Evolutionary conservation across 2,888 invertebrate genomes (phyloP).

Genomic region (Ferrisia virgata): DNA sequence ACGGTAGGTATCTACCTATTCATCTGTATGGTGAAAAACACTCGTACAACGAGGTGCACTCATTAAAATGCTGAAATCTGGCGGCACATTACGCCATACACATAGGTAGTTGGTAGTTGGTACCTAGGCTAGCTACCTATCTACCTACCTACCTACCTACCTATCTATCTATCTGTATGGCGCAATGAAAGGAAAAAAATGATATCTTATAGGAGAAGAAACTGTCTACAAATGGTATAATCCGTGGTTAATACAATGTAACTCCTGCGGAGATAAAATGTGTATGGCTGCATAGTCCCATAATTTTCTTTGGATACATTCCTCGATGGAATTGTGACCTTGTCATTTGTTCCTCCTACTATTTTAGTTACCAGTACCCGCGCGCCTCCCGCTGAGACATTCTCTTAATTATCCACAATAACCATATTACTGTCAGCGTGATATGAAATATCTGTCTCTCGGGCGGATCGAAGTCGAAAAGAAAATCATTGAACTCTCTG

Average conservation of each 20-base stretch:
- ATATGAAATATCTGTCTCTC: constrained; percentile 40
- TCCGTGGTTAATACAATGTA: constrained; percentile 42
- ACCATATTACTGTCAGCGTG: constrained; percentile 45
- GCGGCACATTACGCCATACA: not conserved
- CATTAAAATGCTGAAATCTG: not conserved
- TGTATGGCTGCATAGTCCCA: constrained; percentile 38
- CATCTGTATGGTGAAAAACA: not conserved
- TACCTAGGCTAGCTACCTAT: too few species aligned
- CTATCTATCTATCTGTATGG: too few species aligned
- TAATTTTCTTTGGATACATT: constrained; percentile 42
- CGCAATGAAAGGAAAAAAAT: not conserved
- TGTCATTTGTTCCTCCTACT: constrained; percentile 46
- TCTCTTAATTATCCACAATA: constrained; percentile 40
- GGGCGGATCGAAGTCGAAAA: constrained; percentile 6
- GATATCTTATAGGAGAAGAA: not conserved
- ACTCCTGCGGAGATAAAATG: constrained; percentile 45
- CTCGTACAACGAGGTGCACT: not conserved
- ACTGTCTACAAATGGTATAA: constrained; percentile 38
- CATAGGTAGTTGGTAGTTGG: too few species aligned
- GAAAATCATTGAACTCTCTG: not conserved
- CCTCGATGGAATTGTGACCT: constrained; percentile 42
- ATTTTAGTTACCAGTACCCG: constrained; percentile 41
- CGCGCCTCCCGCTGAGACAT: constrained; percentile 38
- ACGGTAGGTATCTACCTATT: too few species aligned
- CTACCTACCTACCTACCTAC: too few species aligned